These are phyloP conservation scores for Gila robusta DNA, from an alignment of 2,797 vertebrate species.

Conservation along the genomic window DNA sequence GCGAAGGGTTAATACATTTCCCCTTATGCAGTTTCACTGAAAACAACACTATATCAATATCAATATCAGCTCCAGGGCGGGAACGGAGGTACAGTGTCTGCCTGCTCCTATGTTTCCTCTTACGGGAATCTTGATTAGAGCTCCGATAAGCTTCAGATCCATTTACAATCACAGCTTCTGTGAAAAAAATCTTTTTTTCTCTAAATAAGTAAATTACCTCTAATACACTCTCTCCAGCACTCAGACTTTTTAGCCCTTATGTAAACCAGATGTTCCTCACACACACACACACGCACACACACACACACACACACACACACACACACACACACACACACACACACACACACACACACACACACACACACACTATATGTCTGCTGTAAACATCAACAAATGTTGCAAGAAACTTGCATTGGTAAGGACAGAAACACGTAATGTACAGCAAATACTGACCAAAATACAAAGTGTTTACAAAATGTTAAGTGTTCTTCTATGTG, in stretches of 20 bases:
- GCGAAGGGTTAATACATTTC: slow-evolving; percentile 57
- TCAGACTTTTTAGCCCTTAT: slow-evolving; percentile 86
- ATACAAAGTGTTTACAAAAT: background rate
- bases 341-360: too few species aligned
- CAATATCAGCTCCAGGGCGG: slow-evolving; percentile 35
- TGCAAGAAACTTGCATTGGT: background rate
- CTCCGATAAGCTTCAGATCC: slow-evolving; percentile 79
- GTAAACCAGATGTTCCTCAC: slow-evolving; percentile 88
- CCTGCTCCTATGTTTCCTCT: slow-evolving; percentile 71
- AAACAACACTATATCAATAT: slow-evolving; percentile 42
- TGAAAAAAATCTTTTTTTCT: slow-evolving; percentile 79
- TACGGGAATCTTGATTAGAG: slow-evolving; percentile 71
- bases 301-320: too few species aligned
- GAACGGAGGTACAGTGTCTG: slow-evolving; percentile 13
- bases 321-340: background rate
- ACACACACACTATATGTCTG: background rate
- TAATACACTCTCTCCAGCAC: slow-evolving; percentile 93
- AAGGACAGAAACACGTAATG: background rate
- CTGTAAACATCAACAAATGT: background rate
- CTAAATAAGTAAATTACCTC: slow-evolving; percentile 94
- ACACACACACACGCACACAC: too few species aligned
- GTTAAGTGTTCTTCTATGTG: background rate
- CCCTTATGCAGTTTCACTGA: slow-evolving; percentile 72
- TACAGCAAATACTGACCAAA: background rate
- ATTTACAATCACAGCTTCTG: slow-evolving; percentile 88